These are phyloP conservation scores for Glaucidium brasilianum DNA, from an alignment of 2,113 vertebrate species.

Conservation along the genomic window DNA sequence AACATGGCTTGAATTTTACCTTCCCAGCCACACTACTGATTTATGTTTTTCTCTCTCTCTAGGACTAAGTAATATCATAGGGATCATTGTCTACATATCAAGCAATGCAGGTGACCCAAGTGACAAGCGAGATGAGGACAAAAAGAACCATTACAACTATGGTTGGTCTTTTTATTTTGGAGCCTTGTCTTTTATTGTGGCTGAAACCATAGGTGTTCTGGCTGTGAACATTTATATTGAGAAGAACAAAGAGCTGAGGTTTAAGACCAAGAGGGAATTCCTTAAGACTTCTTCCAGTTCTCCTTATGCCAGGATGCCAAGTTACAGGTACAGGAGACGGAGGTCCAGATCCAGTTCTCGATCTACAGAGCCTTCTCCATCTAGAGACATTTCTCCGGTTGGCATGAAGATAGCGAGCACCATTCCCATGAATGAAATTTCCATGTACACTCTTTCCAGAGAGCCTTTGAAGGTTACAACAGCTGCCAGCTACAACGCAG, in stretches of 20 bases:
- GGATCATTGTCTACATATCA: constrained; percentile 99
- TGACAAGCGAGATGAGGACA: constrained; percentile 94
- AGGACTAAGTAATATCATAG: constrained; percentile 99
- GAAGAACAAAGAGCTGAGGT: constrained; percentile 92
- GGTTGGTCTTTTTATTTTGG: constrained; percentile 99
- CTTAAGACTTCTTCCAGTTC: constrained; percentile 91
- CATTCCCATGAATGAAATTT: constrained; percentile 90
- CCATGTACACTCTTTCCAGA: constrained; percentile 93
- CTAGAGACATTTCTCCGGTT: constrained; percentile 86
- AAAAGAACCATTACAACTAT: constrained; percentile 94
- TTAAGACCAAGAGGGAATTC: constrained; percentile 88
- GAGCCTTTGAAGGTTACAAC: constrained; percentile 86
- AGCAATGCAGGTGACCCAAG: constrained; percentile 96
- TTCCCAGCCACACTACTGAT: not conserved
- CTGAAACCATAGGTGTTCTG: constrained; percentile 93
- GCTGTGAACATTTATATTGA: constrained; percentile 99
- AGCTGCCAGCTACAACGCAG: constrained; percentile 88
- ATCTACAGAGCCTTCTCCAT: constrained; percentile 89
- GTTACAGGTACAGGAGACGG: constrained; percentile 90
- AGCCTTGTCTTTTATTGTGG: constrained; percentile 96
- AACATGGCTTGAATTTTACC: not conserved
- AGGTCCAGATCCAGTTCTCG: constrained; percentile 89
- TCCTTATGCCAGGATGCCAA: constrained; percentile 95
- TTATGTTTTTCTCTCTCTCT: constrained; percentile 2
- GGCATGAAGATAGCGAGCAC: constrained; percentile 84